Base-by-base conservation (phyloP, 2,888 invertebrate genomes). In the Branchellion lobata region DNA sequence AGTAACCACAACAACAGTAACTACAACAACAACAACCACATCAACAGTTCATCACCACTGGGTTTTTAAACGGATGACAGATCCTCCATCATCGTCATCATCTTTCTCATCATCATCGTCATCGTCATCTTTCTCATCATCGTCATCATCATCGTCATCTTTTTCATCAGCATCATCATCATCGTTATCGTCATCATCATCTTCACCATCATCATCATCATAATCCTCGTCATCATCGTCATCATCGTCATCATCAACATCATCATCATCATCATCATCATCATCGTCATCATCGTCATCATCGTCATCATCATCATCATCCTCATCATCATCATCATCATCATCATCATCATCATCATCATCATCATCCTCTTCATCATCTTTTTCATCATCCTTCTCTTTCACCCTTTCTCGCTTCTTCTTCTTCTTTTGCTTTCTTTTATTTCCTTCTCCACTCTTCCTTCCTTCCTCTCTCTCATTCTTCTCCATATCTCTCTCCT, bases 141-240 rank as follows among this genome's bases (percentile, higher is more conserved):
- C 65, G 21, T 65, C n/a, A 65, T 65, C 65, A 5, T 65, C 65
- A 65, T 65, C 65, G 21, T 65, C 65, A 65, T 65, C 65, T 11
- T 76, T 29, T 18, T 71, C 71, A 71, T 71, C 71, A 33, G 51
- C 74, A 47, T 74, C 74, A 40, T 40, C 74, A 34, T 74, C 74
- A 74, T 74, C 74, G 40, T 74, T 40, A 74, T 74, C 74, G 40
- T 47, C 51, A 74, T 47, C 74, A 74, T 47, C 51, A 74, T 74
- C 74, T 47, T 24, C 51, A 74, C 40, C 74, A 74, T 74, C 31
- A 74, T 40, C 72, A 71, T 71, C 34, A 40, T 74, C 74, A 74
- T 47, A 8, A 40, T 24, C 74, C 3, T 34, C 51, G 40, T 71
- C 72, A 71, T 29, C 34, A 71, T 71, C 72, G 27, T 71, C 34